Conservation (phyloP, 2,797 vertebrate genomes). For the Gouania willdenowi region DNA sequence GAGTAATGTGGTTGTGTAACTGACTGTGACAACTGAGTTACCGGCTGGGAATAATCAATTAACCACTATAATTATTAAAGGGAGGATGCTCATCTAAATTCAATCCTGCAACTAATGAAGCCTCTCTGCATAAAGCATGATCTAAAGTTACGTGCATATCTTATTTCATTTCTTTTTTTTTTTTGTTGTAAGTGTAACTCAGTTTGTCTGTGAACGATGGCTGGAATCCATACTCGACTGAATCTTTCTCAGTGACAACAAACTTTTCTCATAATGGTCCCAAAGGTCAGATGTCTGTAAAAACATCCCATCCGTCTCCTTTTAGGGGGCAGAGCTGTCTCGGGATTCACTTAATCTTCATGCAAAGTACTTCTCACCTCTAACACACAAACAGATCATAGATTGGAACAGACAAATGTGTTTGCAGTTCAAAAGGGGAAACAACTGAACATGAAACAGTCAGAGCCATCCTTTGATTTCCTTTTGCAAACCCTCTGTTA, state of each 20-base stretch:
- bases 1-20: slow-evolving; percentile 1
- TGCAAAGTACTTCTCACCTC: slow-evolving; percentile 55
- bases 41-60: slow-evolving; percentile 33
- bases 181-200: no score
- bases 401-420: slow-evolving; percentile 28
- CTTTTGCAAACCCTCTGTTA: neutral
- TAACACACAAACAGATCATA: slow-evolving; percentile 35
- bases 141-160: neutral
- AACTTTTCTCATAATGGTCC: slow-evolving; percentile 37
- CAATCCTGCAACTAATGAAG: slow-evolving; percentile 17
- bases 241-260: slow-evolving; percentile 10
- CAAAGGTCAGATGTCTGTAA: slow-evolving; percentile 60
- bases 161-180: neutral
- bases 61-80: slow-evolving; percentile 30
- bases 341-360: slow-evolving; percentile 51
- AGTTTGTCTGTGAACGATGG: neutral
- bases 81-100: slow-evolving; percentile 30
- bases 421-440: slow-evolving; percentile 10
- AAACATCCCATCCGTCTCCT: slow-evolving; percentile 36
- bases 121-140: neutral
- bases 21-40: slow-evolving; percentile 23
- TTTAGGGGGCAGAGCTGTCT: slow-evolving; percentile 41
- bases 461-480: neutral
- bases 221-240: neutral
- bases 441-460: slow-evolving; percentile 17